Percentiles rank a stretch among this genome's conserved stretches.
Evolutionary conservation across 2,113 vertebrate genomes (phyloP).

Genomic region (Nicator chloris): DNA sequence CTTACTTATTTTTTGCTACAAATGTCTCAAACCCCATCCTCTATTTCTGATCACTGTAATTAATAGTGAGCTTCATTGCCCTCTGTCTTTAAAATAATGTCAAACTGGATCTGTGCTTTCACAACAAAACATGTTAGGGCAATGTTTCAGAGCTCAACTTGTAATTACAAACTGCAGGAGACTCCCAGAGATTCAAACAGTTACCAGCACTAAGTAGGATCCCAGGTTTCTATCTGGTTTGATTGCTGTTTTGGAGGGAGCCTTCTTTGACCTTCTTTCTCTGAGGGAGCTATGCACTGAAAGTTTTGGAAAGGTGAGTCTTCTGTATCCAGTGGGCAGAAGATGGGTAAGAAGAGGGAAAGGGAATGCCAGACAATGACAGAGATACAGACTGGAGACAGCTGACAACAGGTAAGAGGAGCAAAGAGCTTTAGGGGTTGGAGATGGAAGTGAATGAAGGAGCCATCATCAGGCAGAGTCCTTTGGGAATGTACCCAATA

Average conservation of each 20-base stretch:
- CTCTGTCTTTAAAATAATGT: slow-evolving; percentile 27
- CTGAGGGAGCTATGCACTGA: background rate
- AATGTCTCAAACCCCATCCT: background rate
- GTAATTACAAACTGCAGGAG: slow-evolving; percentile 56
- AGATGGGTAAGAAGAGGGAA: background rate
- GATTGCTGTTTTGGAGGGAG: background rate
- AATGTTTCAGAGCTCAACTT: slow-evolving; percentile 34
- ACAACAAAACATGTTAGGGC: slow-evolving; percentile 55
- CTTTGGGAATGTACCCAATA: background rate
- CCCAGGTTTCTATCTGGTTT: background rate
- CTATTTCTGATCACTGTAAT: background rate
- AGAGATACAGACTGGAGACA: background rate
- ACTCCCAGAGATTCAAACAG: slow-evolving; percentile 57
- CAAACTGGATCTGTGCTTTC: slow-evolving; percentile 46
- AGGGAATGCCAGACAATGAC: background rate
- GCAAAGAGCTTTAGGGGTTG: background rate
- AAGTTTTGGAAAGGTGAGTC: background rate
- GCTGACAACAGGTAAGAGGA: background rate
- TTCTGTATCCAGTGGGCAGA: background rate
- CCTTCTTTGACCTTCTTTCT: background rate
- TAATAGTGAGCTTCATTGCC: background rate
- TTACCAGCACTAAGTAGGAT: slow-evolving; percentile 10
- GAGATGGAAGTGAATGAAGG: background rate
- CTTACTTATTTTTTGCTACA: background rate
- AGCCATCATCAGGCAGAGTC: background rate